Percentiles rank a stretch among this genome's conserved stretches.
Conservation (phyloP, 2,888 invertebrate genomes). For the Melanostoma scalare region DNA sequence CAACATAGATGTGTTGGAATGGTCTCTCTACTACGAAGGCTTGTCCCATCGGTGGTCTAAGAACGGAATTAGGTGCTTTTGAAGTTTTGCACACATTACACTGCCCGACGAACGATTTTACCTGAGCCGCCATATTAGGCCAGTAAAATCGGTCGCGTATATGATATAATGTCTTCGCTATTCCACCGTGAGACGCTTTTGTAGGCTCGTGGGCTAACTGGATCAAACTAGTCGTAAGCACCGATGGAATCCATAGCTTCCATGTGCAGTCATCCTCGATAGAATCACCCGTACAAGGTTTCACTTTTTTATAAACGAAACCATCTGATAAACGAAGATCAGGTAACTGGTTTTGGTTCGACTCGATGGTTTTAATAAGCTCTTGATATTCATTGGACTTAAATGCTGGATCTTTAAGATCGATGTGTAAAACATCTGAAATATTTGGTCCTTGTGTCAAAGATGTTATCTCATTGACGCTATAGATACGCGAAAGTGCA, state of each 20-base stretch:
- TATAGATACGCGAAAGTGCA: not conserved
- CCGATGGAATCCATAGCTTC: constrained; percentile 11
- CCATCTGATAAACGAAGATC: not conserved
- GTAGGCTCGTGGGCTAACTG: constrained; percentile 1
- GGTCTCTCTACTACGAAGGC: too few species aligned
- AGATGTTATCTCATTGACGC: not conserved
- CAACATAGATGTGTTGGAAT: too few species aligned
- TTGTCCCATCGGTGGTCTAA: too few species aligned
- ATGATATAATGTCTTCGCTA: not conserved
- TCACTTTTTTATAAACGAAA: too few species aligned
- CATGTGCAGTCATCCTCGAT: constrained; percentile 1
- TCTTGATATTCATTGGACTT: too few species aligned
- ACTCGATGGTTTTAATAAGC: too few species aligned
- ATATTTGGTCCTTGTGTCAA: too few species aligned
- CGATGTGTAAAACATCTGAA: too few species aligned
- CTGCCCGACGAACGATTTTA: not conserved
- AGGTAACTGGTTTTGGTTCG: not conserved
- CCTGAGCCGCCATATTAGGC: too few species aligned
- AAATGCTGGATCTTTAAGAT: too few species aligned
- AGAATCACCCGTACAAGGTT: too few species aligned
- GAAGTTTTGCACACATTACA: not conserved
- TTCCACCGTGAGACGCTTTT: constrained; percentile 11
- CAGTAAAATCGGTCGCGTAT: not conserved
- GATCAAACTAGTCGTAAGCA: not conserved
- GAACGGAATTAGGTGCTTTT: too few species aligned